Conservation (phyloP, 2,888 invertebrate species). For the Hybos culiciformis region DNA sequence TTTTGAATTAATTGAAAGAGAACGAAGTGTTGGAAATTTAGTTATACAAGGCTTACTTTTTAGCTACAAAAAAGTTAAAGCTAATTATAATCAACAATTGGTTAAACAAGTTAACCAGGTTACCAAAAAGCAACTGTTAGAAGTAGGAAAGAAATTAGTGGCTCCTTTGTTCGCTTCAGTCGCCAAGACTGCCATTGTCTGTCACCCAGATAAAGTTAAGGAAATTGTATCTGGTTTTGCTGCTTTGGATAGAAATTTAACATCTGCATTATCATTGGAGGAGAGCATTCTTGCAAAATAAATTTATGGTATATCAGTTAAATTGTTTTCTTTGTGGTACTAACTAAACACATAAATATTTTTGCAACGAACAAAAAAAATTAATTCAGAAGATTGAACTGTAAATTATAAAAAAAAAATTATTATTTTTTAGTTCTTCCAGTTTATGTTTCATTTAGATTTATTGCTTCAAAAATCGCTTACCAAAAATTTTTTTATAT, state of each 20-base stretch:
- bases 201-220: conserved; percentile 57
- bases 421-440: too few species aligned
- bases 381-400: too few species aligned
- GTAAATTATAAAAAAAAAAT: too few species aligned
- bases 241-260: conserved; percentile 21
- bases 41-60: conserved; percentile 58
- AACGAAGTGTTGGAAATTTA: conserved; percentile 63
- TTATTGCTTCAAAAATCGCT: too few species aligned
- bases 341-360: too few species aligned
- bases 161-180: conserved; percentile 48
- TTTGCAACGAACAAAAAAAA: too few species aligned
- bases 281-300: conserved; percentile 13
- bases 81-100: conserved; percentile 42
- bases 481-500: too few species aligned
- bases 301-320: too few species aligned
- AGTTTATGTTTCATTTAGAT: too few species aligned
- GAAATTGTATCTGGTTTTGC: conserved; percentile 14
- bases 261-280: conserved; percentile 10
- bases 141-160: conserved; percentile 59
- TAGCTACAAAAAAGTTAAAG: conserved; percentile 52
- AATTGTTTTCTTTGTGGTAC: too few species aligned
- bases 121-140: conserved; percentile 45
- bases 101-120: conserved; percentile 48
- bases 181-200: conserved; percentile 57
- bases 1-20: conserved; percentile 69